Conservation (phyloP, 2,113 vertebrate species). For the Origma solitaria region DNA sequence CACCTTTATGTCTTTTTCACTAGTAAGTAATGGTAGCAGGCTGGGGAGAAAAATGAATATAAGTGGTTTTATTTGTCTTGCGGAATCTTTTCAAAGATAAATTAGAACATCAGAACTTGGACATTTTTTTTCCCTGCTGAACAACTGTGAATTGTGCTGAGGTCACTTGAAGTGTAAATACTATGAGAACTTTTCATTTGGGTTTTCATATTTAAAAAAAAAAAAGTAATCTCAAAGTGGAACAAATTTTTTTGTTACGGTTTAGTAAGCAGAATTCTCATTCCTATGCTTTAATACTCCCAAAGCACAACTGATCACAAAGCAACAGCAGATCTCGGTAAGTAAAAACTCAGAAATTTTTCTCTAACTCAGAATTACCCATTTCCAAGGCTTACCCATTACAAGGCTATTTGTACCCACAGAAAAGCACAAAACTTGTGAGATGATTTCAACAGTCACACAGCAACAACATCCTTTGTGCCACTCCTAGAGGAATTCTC, state of each 20-base stretch:
- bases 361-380: neutral
- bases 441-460: neutral
- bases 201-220: neutral
- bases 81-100: neutral
- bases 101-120: neutral
- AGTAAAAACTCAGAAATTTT: neutral
- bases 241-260: neutral
- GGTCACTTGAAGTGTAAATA: neutral
- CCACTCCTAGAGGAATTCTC: neutral
- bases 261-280: neutral
- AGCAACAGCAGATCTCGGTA: neutral
- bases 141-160: neutral
- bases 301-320: neutral
- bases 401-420: neutral
- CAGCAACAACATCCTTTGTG: neutral
- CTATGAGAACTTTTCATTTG: neutral
- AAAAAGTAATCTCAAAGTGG: neutral
- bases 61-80: neutral
- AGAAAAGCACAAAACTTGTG: neutral
- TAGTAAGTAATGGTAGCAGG: neutral
- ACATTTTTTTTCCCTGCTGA: neutral
- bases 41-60: neutral
- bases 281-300: neutral
- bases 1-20: neutral
- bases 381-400: neutral